A percentile compares a stretch with the other conserved stretches of the same genome.
Evolutionary conservation across 1,140 invertebrate species (phyloP).

Genomic region (Sesamia nonagrioides): DNA sequence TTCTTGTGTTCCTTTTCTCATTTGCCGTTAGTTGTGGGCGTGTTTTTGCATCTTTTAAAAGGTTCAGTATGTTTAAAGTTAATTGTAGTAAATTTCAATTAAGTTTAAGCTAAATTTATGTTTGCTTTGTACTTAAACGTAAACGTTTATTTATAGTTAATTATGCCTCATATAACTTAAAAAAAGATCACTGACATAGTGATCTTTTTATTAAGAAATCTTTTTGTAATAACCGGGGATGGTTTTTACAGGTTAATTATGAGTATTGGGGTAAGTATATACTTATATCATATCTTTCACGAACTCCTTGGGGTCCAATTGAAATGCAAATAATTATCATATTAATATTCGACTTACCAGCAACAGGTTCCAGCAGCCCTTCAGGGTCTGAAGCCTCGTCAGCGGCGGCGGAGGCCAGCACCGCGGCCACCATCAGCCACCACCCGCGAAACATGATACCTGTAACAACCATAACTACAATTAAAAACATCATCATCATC

Average conservation of each 20-base stretch:
- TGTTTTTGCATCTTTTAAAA: not conserved
- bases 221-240: too few species aligned
- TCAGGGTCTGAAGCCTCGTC: constrained; percentile 73
- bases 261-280: too few species aligned
- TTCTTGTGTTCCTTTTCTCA: constrained; percentile 28
- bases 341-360: constrained; percentile 59
- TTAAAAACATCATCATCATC: not conserved
- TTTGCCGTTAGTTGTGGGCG: not conserved
- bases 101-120: too few species aligned
- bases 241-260: too few species aligned
- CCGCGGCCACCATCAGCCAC: constrained; percentile 59
- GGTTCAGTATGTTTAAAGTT: not conserved
- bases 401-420: constrained; percentile 59
- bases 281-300: too few species aligned
- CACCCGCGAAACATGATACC: constrained; percentile 58
- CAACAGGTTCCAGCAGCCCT: constrained; percentile 63
- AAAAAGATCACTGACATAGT: too few species aligned
- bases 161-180: too few species aligned
- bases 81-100: not conserved
- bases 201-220: too few species aligned
- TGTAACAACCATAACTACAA: constrained; percentile 31
- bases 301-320: too few species aligned
- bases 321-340: not conserved
- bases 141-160: too few species aligned
- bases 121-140: too few species aligned